A percentile compares a stretch with the other conserved stretches of the same genome.
These are phyloP conservation scores for Pseudopleuronectes americanus DNA, from an alignment of 2,797 vertebrate species.

Conservation along the genomic window DNA sequence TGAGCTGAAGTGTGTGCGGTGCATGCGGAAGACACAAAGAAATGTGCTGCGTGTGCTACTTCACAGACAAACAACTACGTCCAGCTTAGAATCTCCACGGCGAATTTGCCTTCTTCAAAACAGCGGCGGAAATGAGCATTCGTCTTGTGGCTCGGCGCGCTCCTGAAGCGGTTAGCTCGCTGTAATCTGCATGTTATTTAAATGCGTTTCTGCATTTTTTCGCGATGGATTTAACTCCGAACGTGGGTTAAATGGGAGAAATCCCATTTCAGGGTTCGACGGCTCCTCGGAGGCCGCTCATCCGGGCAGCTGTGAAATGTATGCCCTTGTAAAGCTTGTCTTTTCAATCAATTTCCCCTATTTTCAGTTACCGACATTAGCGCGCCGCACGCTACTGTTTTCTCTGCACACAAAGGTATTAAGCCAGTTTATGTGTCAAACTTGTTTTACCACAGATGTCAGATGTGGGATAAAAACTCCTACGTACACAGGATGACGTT, in stretches of 20 bases:
- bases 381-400: slow-evolving; percentile 38
- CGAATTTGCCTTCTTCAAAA: slow-evolving; percentile 24
- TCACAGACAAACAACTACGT: slow-evolving; percentile 21
- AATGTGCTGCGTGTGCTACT: slow-evolving; percentile 45
- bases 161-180: slow-evolving; percentile 17
- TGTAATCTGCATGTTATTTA: slow-evolving; percentile 59
- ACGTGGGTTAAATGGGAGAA: slow-evolving; percentile 74
- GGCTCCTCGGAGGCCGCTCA: slow-evolving; percentile 70
- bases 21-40: slow-evolving; percentile 26
- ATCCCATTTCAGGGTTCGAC: slow-evolving; percentile 84
- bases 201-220: slow-evolving; percentile 56
- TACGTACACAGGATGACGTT: too few relatives aligned
- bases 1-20: slow-evolving; percentile 12
- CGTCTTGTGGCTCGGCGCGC: slow-evolving; percentile 10
- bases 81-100: neutral
- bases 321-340: slow-evolving; percentile 71
- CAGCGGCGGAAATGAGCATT: slow-evolving; percentile 23
- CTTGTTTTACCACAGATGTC: too few relatives aligned
- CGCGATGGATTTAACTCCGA: slow-evolving; percentile 54
- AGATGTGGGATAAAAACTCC: too few relatives aligned
- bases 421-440: slow-evolving; percentile 43
- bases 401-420: slow-evolving; percentile 41
- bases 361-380: slow-evolving; percentile 78
- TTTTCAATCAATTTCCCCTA: slow-evolving; percentile 78
- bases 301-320: slow-evolving; percentile 74